Percentiles rank a stretch among this genome's conserved stretches.
phyloP scores from a whole-genome alignment of 2,888 invertebrate species.

The Dinocampus coccinellae region DNA sequence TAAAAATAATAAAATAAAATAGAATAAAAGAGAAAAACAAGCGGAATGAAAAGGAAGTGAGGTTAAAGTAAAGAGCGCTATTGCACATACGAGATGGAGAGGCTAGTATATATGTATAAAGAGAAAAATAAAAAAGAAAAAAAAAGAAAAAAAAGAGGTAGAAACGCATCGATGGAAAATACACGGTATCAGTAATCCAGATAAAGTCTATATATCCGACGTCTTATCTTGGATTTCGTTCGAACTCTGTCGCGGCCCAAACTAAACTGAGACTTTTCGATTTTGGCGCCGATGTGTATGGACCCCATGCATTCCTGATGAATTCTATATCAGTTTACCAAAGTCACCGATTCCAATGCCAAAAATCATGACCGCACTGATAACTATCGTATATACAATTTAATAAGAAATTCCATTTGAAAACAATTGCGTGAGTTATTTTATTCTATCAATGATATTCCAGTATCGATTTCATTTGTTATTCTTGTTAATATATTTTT shows the following conservation, averaged over 20 bases:
- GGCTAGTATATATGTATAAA: conserved; percentile 33
- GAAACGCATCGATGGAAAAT: conserved; percentile 50
- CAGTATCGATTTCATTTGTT: too few relatives aligned
- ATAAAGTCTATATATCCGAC: conserved; percentile 52
- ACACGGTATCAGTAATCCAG: conserved; percentile 52
- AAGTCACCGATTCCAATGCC: conserved; percentile 8
- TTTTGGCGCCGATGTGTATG: conserved; percentile 12
- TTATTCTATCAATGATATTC: not conserved
- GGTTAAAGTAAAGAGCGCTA: not conserved
- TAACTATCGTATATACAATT: conserved; percentile 6
- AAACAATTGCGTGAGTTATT: not conserved
- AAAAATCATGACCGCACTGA: conserved; percentile 7
- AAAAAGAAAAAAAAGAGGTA: conserved; percentile 17
- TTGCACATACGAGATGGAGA: not conserved
- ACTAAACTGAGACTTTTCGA: conserved; percentile 8
- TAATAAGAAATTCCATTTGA: conserved; percentile 6
- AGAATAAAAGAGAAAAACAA: not conserved
- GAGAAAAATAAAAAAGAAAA: conserved; percentile 20
- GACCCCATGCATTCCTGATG: conserved; percentile 21
- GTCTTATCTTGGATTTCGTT: conserved; percentile 35
- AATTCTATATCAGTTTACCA: not conserved
- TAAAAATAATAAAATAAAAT: conserved; percentile 22
- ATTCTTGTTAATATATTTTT: too few relatives aligned
- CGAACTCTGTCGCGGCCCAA: conserved; percentile 14
- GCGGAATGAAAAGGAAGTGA: conserved; percentile 9